phyloP scores from a whole-genome alignment of 2,797 vertebrate species.

The Neoniphon sammara region DNA sequence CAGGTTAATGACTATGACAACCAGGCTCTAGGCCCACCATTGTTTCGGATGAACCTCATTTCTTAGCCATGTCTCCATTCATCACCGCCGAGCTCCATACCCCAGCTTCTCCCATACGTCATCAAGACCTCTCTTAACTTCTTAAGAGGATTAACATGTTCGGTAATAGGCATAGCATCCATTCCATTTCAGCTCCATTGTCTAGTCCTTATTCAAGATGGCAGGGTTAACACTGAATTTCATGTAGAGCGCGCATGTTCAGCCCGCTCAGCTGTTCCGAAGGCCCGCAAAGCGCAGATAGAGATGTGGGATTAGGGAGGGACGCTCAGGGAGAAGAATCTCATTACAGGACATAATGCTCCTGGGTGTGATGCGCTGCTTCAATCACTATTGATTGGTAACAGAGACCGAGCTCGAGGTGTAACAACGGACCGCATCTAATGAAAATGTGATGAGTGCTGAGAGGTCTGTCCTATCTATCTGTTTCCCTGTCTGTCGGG shows the following conservation, averaged over 20 bases:
- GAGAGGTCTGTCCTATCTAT: conserved; percentile 37
- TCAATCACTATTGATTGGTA: conserved; percentile 64
- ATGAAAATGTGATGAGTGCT: conserved; percentile 53
- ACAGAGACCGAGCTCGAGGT: conserved; percentile 46
- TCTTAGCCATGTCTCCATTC: conserved; percentile 40
- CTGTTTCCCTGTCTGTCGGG: background rate
- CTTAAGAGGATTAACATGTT: conserved; percentile 77
- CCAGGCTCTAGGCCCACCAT: conserved; percentile 21
- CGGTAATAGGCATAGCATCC: conserved; percentile 62
- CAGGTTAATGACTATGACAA: conserved; percentile 57
- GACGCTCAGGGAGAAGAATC: conserved; percentile 58
- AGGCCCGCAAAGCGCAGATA: conserved; percentile 44
- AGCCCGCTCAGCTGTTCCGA: conserved; percentile 56
- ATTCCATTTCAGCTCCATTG: conserved; percentile 64
- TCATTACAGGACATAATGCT: conserved; percentile 70
- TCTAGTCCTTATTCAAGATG: conserved; percentile 56
- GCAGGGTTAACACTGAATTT: conserved; percentile 56
- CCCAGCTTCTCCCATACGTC: conserved; percentile 51
- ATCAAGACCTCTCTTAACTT: conserved; percentile 72
- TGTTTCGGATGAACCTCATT: conserved; percentile 56
- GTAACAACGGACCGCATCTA: conserved; percentile 42
- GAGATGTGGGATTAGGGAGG: conserved; percentile 64
- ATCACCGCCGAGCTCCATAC: conserved; percentile 32
- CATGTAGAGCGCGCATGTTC: conserved; percentile 60
- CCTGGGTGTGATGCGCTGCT: conserved; percentile 45